A percentile compares a stretch with the other conserved stretches of the same genome.
phyloP scores from a whole-genome alignment of 2,113 vertebrate genomes.

The Sapajus apella region DNA sequence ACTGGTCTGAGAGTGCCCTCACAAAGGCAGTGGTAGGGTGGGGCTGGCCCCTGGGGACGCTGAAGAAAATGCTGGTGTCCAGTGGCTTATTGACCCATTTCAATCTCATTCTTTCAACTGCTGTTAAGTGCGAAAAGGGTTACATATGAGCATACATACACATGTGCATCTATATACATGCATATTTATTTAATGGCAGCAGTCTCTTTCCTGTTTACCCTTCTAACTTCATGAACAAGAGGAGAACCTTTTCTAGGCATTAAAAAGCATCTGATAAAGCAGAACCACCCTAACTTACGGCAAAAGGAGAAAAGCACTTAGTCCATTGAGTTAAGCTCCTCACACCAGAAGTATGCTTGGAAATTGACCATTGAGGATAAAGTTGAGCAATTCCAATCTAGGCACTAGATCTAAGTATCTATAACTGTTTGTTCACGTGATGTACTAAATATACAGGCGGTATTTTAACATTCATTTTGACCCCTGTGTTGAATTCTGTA shows the following conservation, averaged over 20 bases:
- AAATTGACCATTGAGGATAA: not conserved
- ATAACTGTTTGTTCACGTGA: not conserved
- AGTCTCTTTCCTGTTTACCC: not conserved
- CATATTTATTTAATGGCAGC: not conserved
- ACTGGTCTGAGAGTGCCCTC: not conserved
- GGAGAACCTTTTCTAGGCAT: not conserved
- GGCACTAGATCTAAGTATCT: not conserved
- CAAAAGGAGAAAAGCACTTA: not conserved
- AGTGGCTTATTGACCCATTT: not conserved
- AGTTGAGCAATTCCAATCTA: not conserved
- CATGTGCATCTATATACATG: not conserved
- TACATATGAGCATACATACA: too few relatives aligned
- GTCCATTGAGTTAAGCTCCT: not conserved
- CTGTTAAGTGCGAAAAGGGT: not conserved
- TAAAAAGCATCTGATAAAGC: not conserved
- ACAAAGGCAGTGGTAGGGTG: fast-evolving
- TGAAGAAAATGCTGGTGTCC: not conserved
- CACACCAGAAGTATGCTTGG: not conserved
- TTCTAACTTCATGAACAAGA: not conserved
- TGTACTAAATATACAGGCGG: not conserved
- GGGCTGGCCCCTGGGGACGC: not conserved
- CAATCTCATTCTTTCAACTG: not conserved
- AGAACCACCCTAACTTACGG: not conserved
- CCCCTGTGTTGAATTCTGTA: not conserved
- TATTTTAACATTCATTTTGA: not conserved